Evolutionary conservation across 2,113 vertebrate genomes (phyloP), one percentile per base, ranked within the genome.

Genomic region (Entomyzon cyanotis): DNA sequence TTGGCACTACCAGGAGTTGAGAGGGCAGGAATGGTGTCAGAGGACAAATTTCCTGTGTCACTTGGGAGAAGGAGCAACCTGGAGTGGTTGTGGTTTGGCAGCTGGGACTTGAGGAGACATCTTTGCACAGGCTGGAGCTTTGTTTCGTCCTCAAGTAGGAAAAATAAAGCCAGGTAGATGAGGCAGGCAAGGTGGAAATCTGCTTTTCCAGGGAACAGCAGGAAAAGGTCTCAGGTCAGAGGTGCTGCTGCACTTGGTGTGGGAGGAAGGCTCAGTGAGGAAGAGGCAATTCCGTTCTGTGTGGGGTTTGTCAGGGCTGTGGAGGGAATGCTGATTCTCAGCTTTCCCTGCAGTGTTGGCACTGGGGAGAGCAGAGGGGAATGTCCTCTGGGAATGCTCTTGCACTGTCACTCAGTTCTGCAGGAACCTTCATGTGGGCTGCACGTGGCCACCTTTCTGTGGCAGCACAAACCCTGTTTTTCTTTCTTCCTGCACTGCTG

Each of bases 341-440:
- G 56, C 58, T 55, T 68, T 0, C 5, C 46, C 1, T 35, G 62
- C 41, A 5, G 1, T 3, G 42, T 12, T 44, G 60, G 18, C 35
- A 0, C 0, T 63, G 65, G 56, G 55, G 41, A 27, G 15, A 22
- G 30, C 25, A 22, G 16, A 37, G 30, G 55, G 37, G 41, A 46
- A 0, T 0, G 1, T 20, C 5, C 55, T 22, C 37, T 56, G 56
- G 78, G 20, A 23, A 16, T 0, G 7, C 47, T 39, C 2, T 9
- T 13, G 39, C 39, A 0, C 27, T 10, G 6, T 2, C 52, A 0
- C 52, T 8, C 23, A 0, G 3, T 37, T 9, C 62, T 39, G 4
- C 35, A 0, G n/a, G 35, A 6, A 11, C 21, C 30, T 22, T 7
- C 5, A 4, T 0, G 55, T 5, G 49, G 42, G 16, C 53, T 8